Percentiles rank a stretch among this genome's conserved stretches.
Evolutionary conservation across 1,140 invertebrate species (phyloP).

Genomic region (Conopomorpha cramerella): DNA sequence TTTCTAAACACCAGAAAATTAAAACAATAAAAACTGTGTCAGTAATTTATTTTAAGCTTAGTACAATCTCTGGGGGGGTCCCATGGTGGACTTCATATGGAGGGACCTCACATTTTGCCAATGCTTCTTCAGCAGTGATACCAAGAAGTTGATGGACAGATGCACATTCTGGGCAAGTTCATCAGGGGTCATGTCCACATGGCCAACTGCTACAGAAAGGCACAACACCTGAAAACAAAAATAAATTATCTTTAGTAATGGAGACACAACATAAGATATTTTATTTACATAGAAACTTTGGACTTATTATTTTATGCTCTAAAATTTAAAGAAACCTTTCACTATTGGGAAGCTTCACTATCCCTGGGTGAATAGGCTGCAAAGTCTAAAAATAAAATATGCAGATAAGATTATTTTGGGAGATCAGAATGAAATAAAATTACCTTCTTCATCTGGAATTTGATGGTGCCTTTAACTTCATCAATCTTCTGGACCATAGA

Average conservation of each 20-base stretch:
- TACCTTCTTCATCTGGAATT: constrained; percentile 99
- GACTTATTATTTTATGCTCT: no score
- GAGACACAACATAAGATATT: no score
- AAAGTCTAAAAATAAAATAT: no score
- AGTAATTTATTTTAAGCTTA: constrained; percentile 66
- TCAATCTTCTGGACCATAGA: constrained; percentile 95
- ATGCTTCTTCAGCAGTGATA: constrained; percentile 99
- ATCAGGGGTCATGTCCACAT: constrained; percentile 95
- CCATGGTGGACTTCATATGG: constrained; percentile 99
- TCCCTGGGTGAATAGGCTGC: no score
- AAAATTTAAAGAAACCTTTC: no score
- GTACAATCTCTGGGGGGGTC: constrained; percentile 93
- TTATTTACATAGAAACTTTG: no score
- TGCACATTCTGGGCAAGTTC: constrained; percentile 97
- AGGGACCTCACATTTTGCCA: constrained; percentile 99
- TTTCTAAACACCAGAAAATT: no score
- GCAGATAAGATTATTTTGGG: no score
- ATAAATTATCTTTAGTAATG: no score
- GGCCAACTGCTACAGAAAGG: constrained; percentile 95
- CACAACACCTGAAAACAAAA: constrained; percentile 84
- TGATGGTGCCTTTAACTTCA: constrained; percentile 98
- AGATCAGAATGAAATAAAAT: no score
- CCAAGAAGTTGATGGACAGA: constrained; percentile 97
- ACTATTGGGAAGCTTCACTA: no score
- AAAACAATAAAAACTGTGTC: constrained; percentile 6